Conservation (phyloP, 2,113 vertebrate species). For the Emydura subglobosa region DNA sequence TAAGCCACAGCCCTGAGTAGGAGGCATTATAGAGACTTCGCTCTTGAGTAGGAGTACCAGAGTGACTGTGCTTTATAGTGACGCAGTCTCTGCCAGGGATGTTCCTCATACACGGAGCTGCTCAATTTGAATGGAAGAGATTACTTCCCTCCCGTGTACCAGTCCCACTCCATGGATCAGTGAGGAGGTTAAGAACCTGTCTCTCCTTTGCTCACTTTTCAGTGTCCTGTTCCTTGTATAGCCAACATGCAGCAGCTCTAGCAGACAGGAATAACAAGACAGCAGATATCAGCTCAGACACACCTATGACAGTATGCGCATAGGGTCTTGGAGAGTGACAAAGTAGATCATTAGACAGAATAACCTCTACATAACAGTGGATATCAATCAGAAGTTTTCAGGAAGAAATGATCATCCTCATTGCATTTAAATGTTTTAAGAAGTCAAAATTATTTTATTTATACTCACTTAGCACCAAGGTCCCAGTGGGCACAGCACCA, state of each 20-base stretch:
- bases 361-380: background rate
- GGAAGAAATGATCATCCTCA: background rate
- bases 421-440: background rate
- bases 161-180: background rate
- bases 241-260: background rate
- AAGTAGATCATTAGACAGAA: background rate
- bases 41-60: background rate
- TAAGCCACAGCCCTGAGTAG: background rate
- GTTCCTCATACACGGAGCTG: background rate
- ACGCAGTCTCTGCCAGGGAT: no score
- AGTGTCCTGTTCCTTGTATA: background rate
- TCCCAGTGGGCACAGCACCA: background rate
- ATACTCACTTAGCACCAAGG: background rate
- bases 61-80: background rate
- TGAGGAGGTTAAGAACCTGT: background rate
- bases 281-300: accelerated
- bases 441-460: background rate
- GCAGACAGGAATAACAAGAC: background rate
- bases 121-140: background rate
- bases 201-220: background rate
- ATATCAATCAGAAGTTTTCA: background rate
- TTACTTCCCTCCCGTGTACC: background rate
- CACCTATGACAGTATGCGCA: background rate
- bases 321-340: background rate
- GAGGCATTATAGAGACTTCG: accelerated